Conservation (phyloP, 1,140 invertebrate species). For the Solen grandis region DNA sequence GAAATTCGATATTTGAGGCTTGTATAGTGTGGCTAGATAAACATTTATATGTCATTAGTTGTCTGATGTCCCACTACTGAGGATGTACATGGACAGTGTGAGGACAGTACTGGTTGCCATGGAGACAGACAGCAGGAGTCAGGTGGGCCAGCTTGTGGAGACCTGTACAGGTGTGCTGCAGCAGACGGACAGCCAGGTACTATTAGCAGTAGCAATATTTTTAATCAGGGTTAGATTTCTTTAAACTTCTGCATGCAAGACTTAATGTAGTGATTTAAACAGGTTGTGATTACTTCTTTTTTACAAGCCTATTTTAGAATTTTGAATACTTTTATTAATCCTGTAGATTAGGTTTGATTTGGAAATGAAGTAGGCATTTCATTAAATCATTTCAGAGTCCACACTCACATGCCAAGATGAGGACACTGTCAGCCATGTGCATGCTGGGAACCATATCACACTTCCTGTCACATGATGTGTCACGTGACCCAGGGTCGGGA, state of each 20-base stretch:
- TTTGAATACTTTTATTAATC: no score
- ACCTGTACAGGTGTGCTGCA: not conserved
- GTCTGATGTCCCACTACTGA: not conserved
- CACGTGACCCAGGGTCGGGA: not conserved
- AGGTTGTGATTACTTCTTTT: no score
- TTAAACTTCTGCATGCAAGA: no score
- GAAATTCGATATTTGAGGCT: no score
- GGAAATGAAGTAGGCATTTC: no score
- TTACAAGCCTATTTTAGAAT: no score
- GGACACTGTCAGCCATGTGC: constrained; percentile 11
- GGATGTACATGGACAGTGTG: not conserved
- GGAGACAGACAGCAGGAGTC: not conserved
- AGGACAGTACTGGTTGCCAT: not conserved
- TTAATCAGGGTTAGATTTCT: no score
- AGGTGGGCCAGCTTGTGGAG: not conserved
- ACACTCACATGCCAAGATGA: constrained; percentile 31
- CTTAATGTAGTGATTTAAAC: no score
- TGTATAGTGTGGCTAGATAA: no score
- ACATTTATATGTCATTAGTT: not conserved
- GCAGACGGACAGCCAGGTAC: not conserved
- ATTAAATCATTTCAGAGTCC: no score
- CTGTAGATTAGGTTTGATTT: no score
- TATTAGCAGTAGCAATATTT: no score
- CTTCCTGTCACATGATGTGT: constrained; percentile 25
- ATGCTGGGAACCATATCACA: constrained; percentile 26